Evolutionary conservation across 2,797 vertebrate species (phyloP).

Genomic region (Rhinoraja longicauda): DNA sequence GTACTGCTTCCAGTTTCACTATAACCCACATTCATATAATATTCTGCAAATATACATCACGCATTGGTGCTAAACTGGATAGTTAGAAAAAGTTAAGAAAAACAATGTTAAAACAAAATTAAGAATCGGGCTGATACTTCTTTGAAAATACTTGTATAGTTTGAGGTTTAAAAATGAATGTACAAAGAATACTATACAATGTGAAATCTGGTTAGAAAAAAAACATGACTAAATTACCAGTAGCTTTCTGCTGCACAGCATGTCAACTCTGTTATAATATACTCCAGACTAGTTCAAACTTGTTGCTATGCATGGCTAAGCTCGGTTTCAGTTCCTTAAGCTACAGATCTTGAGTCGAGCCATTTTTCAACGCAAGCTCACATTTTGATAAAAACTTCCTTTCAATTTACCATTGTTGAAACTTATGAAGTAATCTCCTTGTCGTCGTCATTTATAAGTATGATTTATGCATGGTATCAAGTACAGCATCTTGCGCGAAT

Average conservation of each 20-base stretch:
- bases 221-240: background rate
- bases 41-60: background rate
- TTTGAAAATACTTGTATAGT: background rate
- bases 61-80: background rate
- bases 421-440: background rate
- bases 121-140: background rate
- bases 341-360: background rate
- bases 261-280: background rate
- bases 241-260: background rate
- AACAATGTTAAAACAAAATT: background rate
- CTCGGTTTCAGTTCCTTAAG: background rate
- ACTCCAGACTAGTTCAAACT: background rate
- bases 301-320: background rate
- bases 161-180: background rate
- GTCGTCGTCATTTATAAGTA: background rate
- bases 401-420: conserved; percentile 7
- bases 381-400: background rate
- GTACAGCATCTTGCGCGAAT: background rate
- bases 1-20: background rate
- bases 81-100: background rate
- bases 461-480: background rate
- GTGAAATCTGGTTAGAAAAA: background rate
- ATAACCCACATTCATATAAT: background rate
- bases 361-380: background rate
- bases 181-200: background rate